Conservation (phyloP, 2,797 vertebrate species). For the Anomalospiza imberbis region DNA sequence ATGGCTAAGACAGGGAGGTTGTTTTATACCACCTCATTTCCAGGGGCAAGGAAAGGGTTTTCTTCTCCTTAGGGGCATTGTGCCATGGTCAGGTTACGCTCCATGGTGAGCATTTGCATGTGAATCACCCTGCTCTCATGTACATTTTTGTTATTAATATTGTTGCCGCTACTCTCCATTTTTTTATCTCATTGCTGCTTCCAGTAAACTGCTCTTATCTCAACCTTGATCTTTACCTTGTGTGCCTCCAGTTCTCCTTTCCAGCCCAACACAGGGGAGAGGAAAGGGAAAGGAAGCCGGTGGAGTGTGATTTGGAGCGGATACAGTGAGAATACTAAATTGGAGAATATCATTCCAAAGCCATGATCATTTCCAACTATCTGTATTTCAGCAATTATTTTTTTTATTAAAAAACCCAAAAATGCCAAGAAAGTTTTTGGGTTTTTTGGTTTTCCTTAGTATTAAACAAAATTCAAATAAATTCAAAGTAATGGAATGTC, state of each 20-base stretch:
- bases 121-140: not conserved
- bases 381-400: not conserved
- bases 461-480: not conserved
- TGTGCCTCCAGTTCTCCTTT: not conserved
- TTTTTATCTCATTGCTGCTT: not conserved
- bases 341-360: not conserved
- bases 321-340: not conserved
- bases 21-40: not conserved
- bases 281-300: not conserved
- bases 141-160: not conserved
- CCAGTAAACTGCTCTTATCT: not conserved
- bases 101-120: rapidly evolving
- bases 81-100: not conserved
- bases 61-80: rapidly evolving
- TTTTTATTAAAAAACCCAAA: not conserved
- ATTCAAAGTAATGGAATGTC: not conserved
- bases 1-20: not conserved
- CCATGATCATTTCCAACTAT: not conserved
- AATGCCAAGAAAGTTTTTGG: not conserved
- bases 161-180: not conserved
- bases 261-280: not conserved
- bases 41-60: not conserved
- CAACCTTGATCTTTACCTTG: not conserved
- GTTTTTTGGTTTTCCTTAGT: not conserved
- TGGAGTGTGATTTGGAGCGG: not conserved